Base-by-base conservation (phyloP, 2,797 vertebrate species). In the Thalassophryne amazonica region DNA sequence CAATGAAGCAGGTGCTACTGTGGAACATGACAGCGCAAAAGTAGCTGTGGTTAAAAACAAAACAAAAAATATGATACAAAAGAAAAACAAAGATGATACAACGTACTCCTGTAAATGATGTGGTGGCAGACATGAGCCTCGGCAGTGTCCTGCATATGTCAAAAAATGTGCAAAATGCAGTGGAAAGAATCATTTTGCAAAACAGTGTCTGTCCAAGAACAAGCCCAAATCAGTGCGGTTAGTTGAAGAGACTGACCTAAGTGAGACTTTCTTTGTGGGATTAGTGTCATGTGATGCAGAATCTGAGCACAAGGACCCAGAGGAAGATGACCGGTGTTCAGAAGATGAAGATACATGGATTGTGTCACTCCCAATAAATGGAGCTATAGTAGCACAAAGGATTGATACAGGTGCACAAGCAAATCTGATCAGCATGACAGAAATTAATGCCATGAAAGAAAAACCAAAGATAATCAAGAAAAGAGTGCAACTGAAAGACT, bases 161-260 rank as follows among this genome's bases (percentile, higher is more conserved):
- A 60, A 54, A 12, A 8, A 2, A 43, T 55, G 38, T 5, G 15
- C 18, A 9, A 66, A 41, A 2, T 60, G 50, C 6, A 16, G 43
- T 10, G 36, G 56, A 14, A 52, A 53, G 8, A 56, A 69, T n/a
- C 51, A 58, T 8, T 61, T 52, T 55, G 58, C 59, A 3, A 51
- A 56, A 17, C 25, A 31, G 4, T 62, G 48, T 17, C 5, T 45
- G 1, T 29, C 33, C 4, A 67, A 62, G 21, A 2, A 25, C 2
- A 56, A 57, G 21, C 5, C 22, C 2, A 36, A 50, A 25, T 13
- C 33, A 15, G 23, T 46, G 16, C 5, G 13, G 6, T 1, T 54
- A n/a, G 15, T 57, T 4, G 21, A 57, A 15, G 61, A 71, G 0
- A 57, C 40, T 19, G 56, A 38, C 12, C 5, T 32, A 3, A 45